Evolutionary conservation across 2,888 invertebrate species (phyloP), one percentile per base, ranked within the genome.

Genomic region (Euzetes globulus): DNA sequence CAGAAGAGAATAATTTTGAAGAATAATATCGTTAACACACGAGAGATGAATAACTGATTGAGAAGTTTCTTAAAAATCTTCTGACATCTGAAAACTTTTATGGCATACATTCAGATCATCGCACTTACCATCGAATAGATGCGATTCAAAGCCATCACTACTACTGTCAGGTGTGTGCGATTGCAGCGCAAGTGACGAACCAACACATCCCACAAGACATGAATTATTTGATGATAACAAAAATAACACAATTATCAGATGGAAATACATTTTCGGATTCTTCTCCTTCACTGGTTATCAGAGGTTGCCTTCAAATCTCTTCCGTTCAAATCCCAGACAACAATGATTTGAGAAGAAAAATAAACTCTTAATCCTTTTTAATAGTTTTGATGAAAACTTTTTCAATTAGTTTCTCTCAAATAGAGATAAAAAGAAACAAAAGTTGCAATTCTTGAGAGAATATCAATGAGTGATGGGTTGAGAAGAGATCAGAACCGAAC

Each of bases 181-280:
- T 55, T 55, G 55, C 25, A 55, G 55, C 33, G 33, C 33, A 33
- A 33, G 33, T 55, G 55, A 19, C 55, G 55, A 25, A 22, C 11
- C 60, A 17, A 29, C 60, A 60, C 60, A 60, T 60, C 60, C 60
- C 60, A 60, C 60, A 60, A 60, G 60, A 33, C 60, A 60, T 60
- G 25, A 60, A 60, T 60, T 25, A 33, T 60, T 60, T 29, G 33
- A 29, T 60, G 60, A 60, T 29, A 60, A 29, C n/a, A 60, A 60
- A 7, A 60, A 29, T 29, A 33, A 29, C 60, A 60, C 60, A 60
- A 17, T 29, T 22, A 60, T 60, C 60, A 60, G 15, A 60, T 60
- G 33, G 25, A 27, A 25, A 22, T 11, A 55, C 55, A 55, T 55
- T 17, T 55, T 55, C 17, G 17, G 13, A 9, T 47, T 17, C 47